Evolutionary conservation across 2,113 vertebrate species (phyloP).

Genomic region (Cyphomyrus plagiostoma): DNA sequence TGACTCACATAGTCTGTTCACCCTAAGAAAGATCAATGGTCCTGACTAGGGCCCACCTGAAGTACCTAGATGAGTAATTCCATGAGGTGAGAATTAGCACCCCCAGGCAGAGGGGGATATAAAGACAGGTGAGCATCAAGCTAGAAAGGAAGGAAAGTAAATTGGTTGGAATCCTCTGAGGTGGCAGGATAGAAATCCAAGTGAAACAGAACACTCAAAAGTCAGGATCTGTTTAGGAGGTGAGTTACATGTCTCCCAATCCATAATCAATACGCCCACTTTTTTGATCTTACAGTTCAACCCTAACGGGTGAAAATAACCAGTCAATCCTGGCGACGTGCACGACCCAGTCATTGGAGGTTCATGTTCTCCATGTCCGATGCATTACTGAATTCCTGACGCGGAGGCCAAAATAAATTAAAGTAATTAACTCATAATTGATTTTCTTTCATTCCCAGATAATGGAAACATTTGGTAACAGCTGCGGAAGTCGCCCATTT

Average conservation of each 20-base stretch:
- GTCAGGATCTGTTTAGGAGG: background rate
- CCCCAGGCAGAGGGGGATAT: background rate
- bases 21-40: background rate
- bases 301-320: conserved; percentile 30
- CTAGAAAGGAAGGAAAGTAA: background rate
- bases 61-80: background rate
- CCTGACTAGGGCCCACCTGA: background rate
- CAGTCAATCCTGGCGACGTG: conserved; percentile 22
- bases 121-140: background rate
- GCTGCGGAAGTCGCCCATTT: conserved; percentile 37
- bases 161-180: background rate
- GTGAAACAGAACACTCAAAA: background rate
- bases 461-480: conserved; percentile 46
- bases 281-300: conserved; percentile 38
- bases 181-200: background rate
- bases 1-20: too few species aligned
- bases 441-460: conserved; percentile 44
- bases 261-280: conserved; percentile 31
- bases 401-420: conserved; percentile 49
- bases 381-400: conserved; percentile 33
- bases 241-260: background rate
- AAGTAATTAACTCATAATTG: conserved; percentile 57
- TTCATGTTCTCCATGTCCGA: conserved; percentile 40
- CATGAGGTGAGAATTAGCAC: background rate
- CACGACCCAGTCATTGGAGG: conserved; percentile 34